Percentiles rank a stretch among this genome's conserved stretches.
Conservation (phyloP, 2,888 invertebrate species). For the Parochlus steinenii region DNA sequence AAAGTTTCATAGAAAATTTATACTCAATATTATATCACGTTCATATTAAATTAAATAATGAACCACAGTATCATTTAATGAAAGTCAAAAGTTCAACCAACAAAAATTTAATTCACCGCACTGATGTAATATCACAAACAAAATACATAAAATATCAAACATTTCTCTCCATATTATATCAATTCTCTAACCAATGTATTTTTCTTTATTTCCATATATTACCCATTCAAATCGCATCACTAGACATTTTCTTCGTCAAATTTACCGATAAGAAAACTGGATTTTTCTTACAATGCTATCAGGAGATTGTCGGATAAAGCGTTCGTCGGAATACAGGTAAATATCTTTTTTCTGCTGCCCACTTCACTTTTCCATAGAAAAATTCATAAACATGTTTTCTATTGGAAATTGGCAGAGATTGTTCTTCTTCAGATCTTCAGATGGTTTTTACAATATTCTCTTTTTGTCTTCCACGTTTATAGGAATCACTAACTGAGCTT, state of each 20-base stretch:
- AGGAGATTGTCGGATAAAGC: constrained; percentile 61
- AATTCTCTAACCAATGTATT: constrained; percentile 2
- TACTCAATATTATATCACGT: too few species aligned
- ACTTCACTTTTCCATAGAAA: too few species aligned
- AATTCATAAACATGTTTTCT: too few species aligned
- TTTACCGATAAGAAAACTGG: constrained; percentile 55
- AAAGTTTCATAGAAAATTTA: too few species aligned
- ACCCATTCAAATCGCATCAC: constrained; percentile 19
- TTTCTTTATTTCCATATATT: constrained; percentile 4
- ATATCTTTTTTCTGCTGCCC: constrained; percentile 1
- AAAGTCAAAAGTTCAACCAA: too few species aligned
- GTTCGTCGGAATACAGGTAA: constrained; percentile 41
- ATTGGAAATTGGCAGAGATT: too few species aligned
- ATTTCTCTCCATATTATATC: neutral
- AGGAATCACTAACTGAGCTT: constrained; percentile 49
- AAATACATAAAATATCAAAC: neutral
- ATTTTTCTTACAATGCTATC: constrained; percentile 69
- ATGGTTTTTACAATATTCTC: constrained; percentile 1
- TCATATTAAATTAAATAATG: too few species aligned
- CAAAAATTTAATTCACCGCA: too few species aligned
- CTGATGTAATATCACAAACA: too few species aligned
- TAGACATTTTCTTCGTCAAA: constrained; percentile 54
- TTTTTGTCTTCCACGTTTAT: constrained; percentile 15
- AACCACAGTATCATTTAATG: too few species aligned
- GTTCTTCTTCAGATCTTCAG: too few species aligned